Base-by-base conservation (phyloP, 2,888 invertebrate species). In the Gymnosoma rotundatum region DNA sequence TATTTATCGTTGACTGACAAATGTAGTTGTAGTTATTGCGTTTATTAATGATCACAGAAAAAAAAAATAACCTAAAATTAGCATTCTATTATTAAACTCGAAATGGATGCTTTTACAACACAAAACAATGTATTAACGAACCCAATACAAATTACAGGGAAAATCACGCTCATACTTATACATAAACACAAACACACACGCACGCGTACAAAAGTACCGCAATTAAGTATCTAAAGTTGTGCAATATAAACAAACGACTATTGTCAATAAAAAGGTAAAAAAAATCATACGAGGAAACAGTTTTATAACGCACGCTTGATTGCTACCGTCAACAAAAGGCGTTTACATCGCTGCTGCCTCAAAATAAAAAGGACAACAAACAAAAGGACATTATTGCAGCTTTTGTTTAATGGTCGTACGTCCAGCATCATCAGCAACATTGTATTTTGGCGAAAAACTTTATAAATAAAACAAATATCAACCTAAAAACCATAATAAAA, bases 71-170 rank as follows among this genome's bases (percentile, higher is more conserved):
- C 78, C 84, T 50, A 73, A 88, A 89, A 90, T 89, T 89, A 89
- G 90, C 90, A 89, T 90, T 86, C 85, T 87, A 89, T 89, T 89
- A 86, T 84, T 82, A 83, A 75, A 32, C 32, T 32, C 32, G 6
- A 60, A 56, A 73, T 82, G 86, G 18, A 45, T 81, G 50, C 50
- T 52, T 54, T 25, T 45, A 73, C 61, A 60, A 45, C 58, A 75
- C 78, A 74, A 50, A 79, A 73, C 69, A 79, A 83, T 79, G 61
- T 67, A 75, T 73, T 79, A 85, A 85, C 76, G 74, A 85, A 85
- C 63, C 48, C 79, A 80, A 85, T 83, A 85, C 80, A 85, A 83
- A 83, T 85, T 75, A 73, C 67, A 20, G 48, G 21, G 25, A 76
- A 72, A 64, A 3, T 0, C 63, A 64, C 56, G 50, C 36, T n/a